Conservation (phyloP, 2,797 vertebrate genomes). For the Sebastes hubbsi region DNA sequence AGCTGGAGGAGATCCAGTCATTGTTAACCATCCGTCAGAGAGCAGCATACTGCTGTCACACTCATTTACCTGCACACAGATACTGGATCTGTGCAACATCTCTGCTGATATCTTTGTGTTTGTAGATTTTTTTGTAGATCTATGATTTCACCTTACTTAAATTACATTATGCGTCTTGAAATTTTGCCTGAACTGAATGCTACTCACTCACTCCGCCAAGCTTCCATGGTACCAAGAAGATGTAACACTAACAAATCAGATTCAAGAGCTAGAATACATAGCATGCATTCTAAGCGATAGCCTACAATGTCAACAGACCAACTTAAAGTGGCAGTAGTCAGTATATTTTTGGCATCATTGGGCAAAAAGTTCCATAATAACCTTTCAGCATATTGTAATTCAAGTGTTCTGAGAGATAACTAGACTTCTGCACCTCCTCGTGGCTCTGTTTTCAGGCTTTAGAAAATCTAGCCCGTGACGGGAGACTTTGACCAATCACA, state of each 20-base stretch:
- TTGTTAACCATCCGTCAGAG: conserved; percentile 35
- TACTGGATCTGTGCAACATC: neutral
- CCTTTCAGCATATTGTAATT: no score
- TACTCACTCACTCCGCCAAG: no score
- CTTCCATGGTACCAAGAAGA: no score
- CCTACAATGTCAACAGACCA: neutral
- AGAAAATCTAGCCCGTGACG: no score
- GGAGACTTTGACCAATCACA: no score
- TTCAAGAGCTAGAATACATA: neutral
- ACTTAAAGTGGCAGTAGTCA: neutral
- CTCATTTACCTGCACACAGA: neutral
- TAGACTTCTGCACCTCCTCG: no score
- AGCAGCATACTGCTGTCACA: neutral
- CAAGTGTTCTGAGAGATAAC: no score
- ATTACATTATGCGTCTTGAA: neutral
- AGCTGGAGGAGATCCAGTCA: conserved; percentile 47
- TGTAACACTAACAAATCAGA: neutral
- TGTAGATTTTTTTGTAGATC: neutral
- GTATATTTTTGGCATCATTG: no score
- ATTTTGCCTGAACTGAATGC: neutral
- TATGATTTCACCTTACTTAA: neutral
- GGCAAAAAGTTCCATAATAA: no score
- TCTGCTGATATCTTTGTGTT: neutral
- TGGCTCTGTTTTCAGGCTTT: no score
- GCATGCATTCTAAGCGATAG: neutral